phyloP scores from a whole-genome alignment of 2,888 invertebrate species.

The Sceliomorpha sp. region DNA sequence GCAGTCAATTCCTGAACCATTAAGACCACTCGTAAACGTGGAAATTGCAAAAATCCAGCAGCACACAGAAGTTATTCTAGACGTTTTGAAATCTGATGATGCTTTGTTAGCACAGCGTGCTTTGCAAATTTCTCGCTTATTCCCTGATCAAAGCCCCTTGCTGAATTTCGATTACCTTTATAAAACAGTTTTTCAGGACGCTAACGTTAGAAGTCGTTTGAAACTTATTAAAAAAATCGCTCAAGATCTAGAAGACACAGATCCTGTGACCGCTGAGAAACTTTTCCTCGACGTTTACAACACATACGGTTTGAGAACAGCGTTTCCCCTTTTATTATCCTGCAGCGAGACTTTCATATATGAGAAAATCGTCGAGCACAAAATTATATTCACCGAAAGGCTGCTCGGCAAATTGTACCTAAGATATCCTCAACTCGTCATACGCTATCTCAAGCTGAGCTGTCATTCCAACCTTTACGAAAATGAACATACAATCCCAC shows the following conservation, averaged over 20 bases:
- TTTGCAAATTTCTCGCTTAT: slow-evolving; percentile 68
- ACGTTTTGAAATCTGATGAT: slow-evolving; percentile 71
- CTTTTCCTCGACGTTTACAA: slow-evolving; percentile 61
- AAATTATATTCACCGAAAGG: slow-evolving; percentile 50
- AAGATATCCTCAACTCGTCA: slow-evolving; percentile 64
- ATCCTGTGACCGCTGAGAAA: slow-evolving; percentile 61
- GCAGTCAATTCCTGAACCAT: slow-evolving; percentile 35
- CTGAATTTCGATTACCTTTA: slow-evolving; percentile 65
- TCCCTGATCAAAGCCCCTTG: slow-evolving; percentile 60
- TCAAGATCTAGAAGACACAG: slow-evolving; percentile 50
- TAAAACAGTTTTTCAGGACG: slow-evolving; percentile 61
- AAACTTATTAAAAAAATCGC: slow-evolving; percentile 66
- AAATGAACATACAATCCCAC: not conserved
- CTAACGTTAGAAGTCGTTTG: slow-evolving; percentile 64
- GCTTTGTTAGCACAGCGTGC: slow-evolving; percentile 64
- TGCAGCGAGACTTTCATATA: slow-evolving; percentile 67
- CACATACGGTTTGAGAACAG: slow-evolving; percentile 60
- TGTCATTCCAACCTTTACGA: not conserved
- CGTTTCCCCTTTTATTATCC: slow-evolving; percentile 63
- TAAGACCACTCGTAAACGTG: slow-evolving; percentile 62
- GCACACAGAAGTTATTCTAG: slow-evolving; percentile 57
- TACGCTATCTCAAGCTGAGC: slow-evolving; percentile 64
- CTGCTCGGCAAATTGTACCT: slow-evolving; percentile 49
- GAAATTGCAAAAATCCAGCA: slow-evolving; percentile 63
- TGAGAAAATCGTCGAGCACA: slow-evolving; percentile 38